These are phyloP conservation scores for Neoscelio sp. DNA, from an alignment of 2,888 invertebrate genomes.

Conservation along the genomic window DNA sequence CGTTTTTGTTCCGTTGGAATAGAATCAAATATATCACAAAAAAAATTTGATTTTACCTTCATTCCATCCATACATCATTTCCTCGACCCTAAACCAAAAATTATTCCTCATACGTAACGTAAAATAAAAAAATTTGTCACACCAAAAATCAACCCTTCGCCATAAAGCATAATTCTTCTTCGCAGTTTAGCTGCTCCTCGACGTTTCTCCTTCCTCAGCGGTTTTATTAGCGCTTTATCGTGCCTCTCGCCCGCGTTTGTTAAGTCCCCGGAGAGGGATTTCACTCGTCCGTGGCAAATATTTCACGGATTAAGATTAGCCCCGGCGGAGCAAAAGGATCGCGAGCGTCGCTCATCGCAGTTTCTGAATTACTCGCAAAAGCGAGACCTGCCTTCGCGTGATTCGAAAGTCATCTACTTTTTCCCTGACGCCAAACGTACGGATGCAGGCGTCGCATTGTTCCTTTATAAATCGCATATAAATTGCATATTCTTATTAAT, in stretches of 20 bases:
- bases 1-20: no score
- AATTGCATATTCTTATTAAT: not conserved
- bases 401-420: slow-evolving; percentile 43
- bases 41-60: no score
- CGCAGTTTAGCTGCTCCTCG: slow-evolving; percentile 49
- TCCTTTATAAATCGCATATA: not conserved
- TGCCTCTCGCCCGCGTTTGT: slow-evolving; percentile 55
- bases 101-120: no score
- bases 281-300: slow-evolving; percentile 69
- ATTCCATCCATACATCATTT: no score
- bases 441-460: slow-evolving; percentile 25
- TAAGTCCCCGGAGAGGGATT: slow-evolving; percentile 63
- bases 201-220: slow-evolving; percentile 53
- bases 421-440: slow-evolving; percentile 5
- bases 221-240: slow-evolving; percentile 71
- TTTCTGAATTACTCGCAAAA: slow-evolving; percentile 58
- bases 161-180: no score
- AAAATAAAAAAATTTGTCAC: no score
- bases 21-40: no score
- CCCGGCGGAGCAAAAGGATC: slow-evolving; percentile 49
- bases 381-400: slow-evolving; percentile 30
- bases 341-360: slow-evolving; percentile 27
- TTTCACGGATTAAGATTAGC: slow-evolving; percentile 75
- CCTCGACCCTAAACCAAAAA: no score
- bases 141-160: no score